A percentile compares a stretch with the other conserved stretches of the same genome.
Evolutionary conservation across 2,113 vertebrate species (phyloP).

Genomic region (Microtus montanus): DNA sequence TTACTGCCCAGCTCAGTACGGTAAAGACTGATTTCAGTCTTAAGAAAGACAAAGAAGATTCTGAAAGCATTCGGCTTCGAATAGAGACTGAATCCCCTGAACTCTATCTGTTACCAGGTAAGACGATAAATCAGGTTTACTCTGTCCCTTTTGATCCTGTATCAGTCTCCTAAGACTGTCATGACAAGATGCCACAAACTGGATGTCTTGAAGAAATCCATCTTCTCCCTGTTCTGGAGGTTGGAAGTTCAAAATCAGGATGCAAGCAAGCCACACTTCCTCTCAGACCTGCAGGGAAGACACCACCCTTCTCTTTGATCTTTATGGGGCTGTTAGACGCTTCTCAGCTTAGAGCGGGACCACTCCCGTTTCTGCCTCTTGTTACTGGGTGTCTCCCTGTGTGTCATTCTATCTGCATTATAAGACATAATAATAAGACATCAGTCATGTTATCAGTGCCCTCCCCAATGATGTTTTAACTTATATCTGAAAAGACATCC

Average conservation of each 20-base stretch:
- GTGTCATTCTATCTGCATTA: neutral
- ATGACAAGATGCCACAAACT: neutral
- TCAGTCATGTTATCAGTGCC: neutral
- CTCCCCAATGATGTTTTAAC: neutral
- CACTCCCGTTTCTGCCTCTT: neutral
- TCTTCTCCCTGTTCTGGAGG: neutral
- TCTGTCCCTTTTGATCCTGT: accelerated
- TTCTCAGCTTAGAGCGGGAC: neutral
- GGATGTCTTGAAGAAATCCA: neutral
- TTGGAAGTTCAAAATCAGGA: neutral
- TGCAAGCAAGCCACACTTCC: neutral
- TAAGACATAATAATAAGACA: neutral
- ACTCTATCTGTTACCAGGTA: too few relatives aligned
- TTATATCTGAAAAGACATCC: neutral
- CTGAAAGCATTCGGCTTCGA: neutral
- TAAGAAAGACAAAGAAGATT: neutral
- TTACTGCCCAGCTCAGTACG: neutral
- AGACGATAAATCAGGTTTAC: neutral
- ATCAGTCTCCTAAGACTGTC: neutral
- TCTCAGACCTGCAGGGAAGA: neutral
- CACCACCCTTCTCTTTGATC: neutral
- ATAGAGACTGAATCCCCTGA: neutral
- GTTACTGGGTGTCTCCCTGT: neutral
- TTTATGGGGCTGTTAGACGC: accelerated
- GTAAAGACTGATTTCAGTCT: neutral